Base-by-base conservation (phyloP, 2,888 invertebrate genomes). In the Beris chalybata region DNA sequence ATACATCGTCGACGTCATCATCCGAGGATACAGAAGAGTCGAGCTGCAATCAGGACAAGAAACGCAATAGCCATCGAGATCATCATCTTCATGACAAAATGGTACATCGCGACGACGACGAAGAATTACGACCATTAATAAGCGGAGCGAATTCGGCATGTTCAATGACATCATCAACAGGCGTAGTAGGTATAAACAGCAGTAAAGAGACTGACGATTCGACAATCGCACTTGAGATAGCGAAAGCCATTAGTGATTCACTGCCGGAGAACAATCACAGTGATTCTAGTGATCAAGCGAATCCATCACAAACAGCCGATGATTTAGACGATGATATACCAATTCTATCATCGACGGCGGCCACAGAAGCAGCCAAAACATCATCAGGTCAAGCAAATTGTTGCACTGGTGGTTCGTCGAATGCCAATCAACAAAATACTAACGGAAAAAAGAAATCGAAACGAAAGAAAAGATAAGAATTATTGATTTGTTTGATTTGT, bases 381-480 rank as follows among this genome's bases (percentile, higher is more conserved):
- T 64, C 61, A 68, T n/a, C 56, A 47, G 59, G 38, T 38, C 2
- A 5, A 7, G 38, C 12, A 30, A 31, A 45, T 32, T 47, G 57
- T 58, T 58, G 67, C 11, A 53, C 50, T 52, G 64, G 58, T 38
- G 45, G 43, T 59, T 30, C 53, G 53, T 11, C 43, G 13, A 31
- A 22, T n/a, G 13, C 38, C 47, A 59, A 48, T 50, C 43, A 15
- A 30, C 38, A 48, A 59, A 57, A 29, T 44, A 44, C 65, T 55
- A 74, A 73, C 71, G 73, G 71, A 74, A 81, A 81, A 73, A 81
- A 81, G 76, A 81, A 81, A 75, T 76, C 78, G 2, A 79, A 78
- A 71, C 77, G 78, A 22, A 81, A 80, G 70, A 80, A 79, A 67
- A 81, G 81, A 81, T 81, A 81, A 80, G 80, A 79, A 76, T 81